phyloP scores from a whole-genome alignment of 2,888 invertebrate genomes.

The Ormyrus pomaceus region DNA sequence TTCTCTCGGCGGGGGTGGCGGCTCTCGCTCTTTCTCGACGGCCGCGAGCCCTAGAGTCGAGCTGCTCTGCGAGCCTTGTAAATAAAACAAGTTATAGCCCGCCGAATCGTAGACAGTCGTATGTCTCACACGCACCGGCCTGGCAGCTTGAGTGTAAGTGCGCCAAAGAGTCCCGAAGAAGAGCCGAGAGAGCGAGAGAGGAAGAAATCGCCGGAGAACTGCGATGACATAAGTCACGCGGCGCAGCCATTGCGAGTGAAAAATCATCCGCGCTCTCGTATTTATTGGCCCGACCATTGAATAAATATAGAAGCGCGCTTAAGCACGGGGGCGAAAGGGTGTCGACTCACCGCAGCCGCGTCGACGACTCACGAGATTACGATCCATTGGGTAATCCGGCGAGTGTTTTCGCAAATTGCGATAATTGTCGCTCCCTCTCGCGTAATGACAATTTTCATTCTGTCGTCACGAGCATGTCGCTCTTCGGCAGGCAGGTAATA shows the following conservation, averaged over 20 bases:
- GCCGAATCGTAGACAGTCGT: conserved; percentile 61
- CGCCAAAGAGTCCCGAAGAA: conserved; percentile 49
- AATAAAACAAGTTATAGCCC: conserved; percentile 65
- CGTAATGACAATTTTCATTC: conserved; percentile 74
- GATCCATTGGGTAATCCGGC: conserved; percentile 74
- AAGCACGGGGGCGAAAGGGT: too few relatives aligned
- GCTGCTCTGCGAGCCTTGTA: conserved; percentile 57
- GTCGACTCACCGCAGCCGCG: conserved; percentile 62
- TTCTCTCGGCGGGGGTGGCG: conserved; percentile 55
- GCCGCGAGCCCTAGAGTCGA: background rate
- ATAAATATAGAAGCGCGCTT: background rate
- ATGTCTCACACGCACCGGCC: conserved; percentile 54
- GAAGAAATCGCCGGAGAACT: conserved; percentile 37
- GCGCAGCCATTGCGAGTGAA: conserved; percentile 32
- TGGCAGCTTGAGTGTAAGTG: conserved; percentile 53
- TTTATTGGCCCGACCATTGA: conserved; percentile 32
- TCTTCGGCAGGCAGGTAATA: conserved; percentile 51
- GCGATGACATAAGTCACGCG: conserved; percentile 49
- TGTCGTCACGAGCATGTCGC: conserved; percentile 66
- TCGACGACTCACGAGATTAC: conserved; percentile 73
- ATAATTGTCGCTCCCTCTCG: conserved; percentile 73
- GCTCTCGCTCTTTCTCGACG: background rate
- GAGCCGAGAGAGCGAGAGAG: conserved; percentile 8
- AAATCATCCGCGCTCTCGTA: conserved; percentile 17
- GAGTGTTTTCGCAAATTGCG: conserved; percentile 73